A percentile compares a stretch with the other conserved stretches of the same genome.
These are phyloP conservation scores for Resseliella maxima DNA, from an alignment of 2,888 invertebrate species.

Conservation along the genomic window DNA sequence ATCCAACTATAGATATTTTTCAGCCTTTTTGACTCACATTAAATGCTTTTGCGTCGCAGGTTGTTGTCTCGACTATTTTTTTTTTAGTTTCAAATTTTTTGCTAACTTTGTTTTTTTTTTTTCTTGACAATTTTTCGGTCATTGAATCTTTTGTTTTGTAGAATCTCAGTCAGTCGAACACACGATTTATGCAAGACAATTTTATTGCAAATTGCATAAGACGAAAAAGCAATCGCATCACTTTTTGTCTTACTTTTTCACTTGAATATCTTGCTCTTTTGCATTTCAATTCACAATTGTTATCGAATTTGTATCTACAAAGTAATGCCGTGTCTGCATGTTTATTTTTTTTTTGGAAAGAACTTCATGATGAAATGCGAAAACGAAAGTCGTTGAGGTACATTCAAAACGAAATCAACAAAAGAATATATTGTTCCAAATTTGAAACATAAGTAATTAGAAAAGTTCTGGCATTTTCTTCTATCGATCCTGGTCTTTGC, in stretches of 20 bases:
- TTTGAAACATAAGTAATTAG: slow-evolving; percentile 12
- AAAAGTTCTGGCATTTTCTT: background rate
- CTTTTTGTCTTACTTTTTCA: background rate
- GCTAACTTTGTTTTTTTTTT: background rate
- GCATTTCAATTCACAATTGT: background rate
- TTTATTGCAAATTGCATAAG: slow-evolving; percentile 24
- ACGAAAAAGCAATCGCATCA: background rate
- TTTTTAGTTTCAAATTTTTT: background rate
- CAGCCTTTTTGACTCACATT: background rate
- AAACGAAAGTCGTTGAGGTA: background rate
- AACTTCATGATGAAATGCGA: background rate
- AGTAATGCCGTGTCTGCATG: background rate
- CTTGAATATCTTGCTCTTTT: background rate
- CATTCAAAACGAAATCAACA: background rate
- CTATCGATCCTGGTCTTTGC: no score
- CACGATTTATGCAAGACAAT: slow-evolving; percentile 34
- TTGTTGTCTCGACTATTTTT: background rate
- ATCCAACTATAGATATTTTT: background rate
- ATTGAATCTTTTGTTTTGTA: background rate
- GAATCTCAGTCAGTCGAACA: background rate
- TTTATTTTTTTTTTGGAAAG: background rate
- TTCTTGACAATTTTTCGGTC: background rate
- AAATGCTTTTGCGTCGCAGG: background rate
- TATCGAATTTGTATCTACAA: background rate
- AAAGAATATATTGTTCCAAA: background rate